phyloP scores from a whole-genome alignment of 2,888 invertebrate genomes.

The Himalopsyche kuldschensis region DNA sequence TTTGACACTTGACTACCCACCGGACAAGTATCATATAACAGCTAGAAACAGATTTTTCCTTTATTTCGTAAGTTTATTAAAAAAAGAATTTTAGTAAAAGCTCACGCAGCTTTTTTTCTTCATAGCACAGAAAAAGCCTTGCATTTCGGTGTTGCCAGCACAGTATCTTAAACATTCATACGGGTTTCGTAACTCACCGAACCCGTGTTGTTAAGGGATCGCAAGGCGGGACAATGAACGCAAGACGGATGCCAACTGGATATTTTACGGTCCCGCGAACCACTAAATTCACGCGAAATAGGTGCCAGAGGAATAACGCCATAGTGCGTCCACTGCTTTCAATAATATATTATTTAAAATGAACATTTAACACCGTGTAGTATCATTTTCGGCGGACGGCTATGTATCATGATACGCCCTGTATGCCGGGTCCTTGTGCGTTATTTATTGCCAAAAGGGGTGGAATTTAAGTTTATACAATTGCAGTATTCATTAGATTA shows the following conservation, averaged over 20 bases:
- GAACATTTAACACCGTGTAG: constrained; percentile 16
- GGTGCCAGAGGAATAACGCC: background rate
- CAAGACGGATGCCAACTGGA: background rate
- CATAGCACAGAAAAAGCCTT: background rate
- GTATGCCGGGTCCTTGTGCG: background rate
- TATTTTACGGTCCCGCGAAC: constrained; percentile 5
- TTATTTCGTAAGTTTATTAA: no score
- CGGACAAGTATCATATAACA: no score
- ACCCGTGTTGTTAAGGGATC: constrained; percentile 9
- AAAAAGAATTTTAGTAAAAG: no score
- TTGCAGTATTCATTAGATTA: background rate
- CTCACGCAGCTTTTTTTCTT: background rate
- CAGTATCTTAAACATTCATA: constrained; percentile 20
- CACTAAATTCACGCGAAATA: constrained; percentile 11
- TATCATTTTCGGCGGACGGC: background rate
- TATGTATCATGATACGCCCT: background rate
- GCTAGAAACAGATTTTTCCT: no score
- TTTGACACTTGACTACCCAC: no score
- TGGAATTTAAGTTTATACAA: background rate
- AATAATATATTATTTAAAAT: constrained; percentile 28
- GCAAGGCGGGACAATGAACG: background rate
- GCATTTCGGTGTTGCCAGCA: background rate
- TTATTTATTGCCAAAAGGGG: background rate
- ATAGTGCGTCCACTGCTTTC: background rate
- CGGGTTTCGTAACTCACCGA: background rate